These are phyloP conservation scores for Carassius carassius DNA, from an alignment of 2,113 vertebrate species.

Conservation along the genomic window DNA sequence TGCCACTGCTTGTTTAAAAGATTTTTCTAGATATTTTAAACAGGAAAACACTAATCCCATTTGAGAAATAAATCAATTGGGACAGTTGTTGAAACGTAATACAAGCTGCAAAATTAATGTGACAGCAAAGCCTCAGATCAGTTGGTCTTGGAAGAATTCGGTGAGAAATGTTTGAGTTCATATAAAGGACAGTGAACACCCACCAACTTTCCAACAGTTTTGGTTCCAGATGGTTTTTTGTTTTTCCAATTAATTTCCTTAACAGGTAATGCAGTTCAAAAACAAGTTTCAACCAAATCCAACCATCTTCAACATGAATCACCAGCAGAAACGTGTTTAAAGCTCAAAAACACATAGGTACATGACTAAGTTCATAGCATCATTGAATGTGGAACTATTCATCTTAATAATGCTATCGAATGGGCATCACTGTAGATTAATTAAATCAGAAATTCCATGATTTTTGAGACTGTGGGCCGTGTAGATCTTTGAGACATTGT, in stretches of 20 bases:
- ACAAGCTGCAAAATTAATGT: not conserved
- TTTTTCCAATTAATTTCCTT: not conserved
- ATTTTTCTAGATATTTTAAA: too few relatives aligned
- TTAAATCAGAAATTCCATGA: not conserved
- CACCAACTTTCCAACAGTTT: not conserved
- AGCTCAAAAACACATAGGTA: not conserved
- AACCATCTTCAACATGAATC: not conserved
- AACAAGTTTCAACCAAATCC: not conserved
- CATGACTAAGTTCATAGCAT: not conserved
- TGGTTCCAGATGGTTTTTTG: not conserved
- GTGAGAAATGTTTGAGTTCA: not conserved
- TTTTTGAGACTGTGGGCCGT: too few relatives aligned
- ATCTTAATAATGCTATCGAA: not conserved
- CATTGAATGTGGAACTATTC: not conserved
- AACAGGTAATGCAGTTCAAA: not conserved
- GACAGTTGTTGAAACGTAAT: not conserved
- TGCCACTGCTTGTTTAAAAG: not conserved
- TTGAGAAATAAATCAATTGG: not conserved
- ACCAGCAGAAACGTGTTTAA: not conserved
- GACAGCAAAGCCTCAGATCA: not conserved
- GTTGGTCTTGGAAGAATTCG: not conserved
- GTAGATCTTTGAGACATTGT: too few relatives aligned
- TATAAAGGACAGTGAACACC: not conserved
- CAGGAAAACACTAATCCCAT: not conserved
- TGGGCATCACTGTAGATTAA: not conserved